Evolutionary conservation across 2,888 invertebrate genomes (phyloP), one percentile per base, ranked within the genome.

Genomic region (Sthenelais limicola): DNA sequence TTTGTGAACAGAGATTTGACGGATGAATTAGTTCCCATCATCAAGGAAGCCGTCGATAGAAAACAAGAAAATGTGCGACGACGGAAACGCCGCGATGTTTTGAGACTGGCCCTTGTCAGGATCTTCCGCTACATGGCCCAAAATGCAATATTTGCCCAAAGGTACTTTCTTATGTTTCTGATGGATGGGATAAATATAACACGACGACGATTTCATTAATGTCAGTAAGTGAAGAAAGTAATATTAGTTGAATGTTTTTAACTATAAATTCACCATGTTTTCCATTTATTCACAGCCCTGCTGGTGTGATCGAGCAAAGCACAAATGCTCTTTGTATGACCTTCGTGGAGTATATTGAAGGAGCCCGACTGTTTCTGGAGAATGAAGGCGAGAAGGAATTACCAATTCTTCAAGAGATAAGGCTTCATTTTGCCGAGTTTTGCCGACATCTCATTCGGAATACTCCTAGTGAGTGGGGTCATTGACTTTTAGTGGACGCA

Each of bases 51-150:
- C 0, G 94, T 97, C 26, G 98, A 99, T 87, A 92, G 96, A 62
- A 98, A 98, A 86, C 97, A 98, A 88, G 98, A 98, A 87, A 99
- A 98, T 86, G 94, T 98, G 91, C 91, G 98, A 71, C 90, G 98
- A 49, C 90, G 97, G 49, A 90, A 96, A 71, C 91, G 98, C 48
- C 92, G 97, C 71, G 99, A 99, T 88, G 94, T 96, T 15, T 89
- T 99, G 67, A 91, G 99, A 52, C 90, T 98, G 51, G 95, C 98
- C 83, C 90, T 99, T 77, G 94, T 97, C 75, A 92, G 94, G 82
- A 93, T 98, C 79, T 90, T 99, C 80, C 94, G 98, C 73, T 81
- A 96, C 75, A 94, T 97, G 76, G 97, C 97, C 0, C 94, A 95
- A 85, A 83, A 86, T 72, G 85, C 82, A 58, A 82, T 86, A 49